Percentiles rank a stretch among this genome's conserved stretches.
These are phyloP conservation scores for Botia kubotai DNA, from an alignment of 2,797 vertebrate species.

Conservation along the genomic window DNA sequence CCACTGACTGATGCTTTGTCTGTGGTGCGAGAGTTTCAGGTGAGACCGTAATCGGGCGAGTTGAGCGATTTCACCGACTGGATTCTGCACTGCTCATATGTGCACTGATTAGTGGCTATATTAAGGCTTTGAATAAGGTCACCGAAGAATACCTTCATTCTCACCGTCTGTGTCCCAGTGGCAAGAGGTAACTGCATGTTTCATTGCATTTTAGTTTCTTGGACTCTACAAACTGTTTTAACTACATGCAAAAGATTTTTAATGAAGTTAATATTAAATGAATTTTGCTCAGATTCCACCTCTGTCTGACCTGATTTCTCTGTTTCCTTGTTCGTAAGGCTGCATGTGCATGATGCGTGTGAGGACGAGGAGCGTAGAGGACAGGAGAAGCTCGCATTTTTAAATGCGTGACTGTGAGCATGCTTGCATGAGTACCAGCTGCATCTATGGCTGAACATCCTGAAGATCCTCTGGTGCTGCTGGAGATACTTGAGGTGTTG, in stretches of 20 bases:
- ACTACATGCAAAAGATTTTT: conserved; percentile 1
- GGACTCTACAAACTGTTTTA: background rate
- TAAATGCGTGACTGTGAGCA: background rate
- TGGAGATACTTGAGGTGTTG: conserved; percentile 92
- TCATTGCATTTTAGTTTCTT: conserved; percentile 9
- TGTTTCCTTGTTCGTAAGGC: conserved; percentile 22
- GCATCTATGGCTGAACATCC: conserved; percentile 54
- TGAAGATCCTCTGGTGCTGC: conserved; percentile 88
- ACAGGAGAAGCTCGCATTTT: background rate
- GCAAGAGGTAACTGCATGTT: conserved; percentile 45
- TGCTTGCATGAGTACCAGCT: conserved; percentile 19
- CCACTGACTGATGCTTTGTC: conserved; percentile 6
- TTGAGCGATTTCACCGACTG: background rate
- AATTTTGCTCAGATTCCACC: background rate
- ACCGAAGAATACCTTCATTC: conserved; percentile 51
- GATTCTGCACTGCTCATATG: conserved; percentile 17
- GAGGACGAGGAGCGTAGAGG: background rate
- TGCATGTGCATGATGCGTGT: conserved; percentile 10
- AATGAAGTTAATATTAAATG: conserved; percentile 1
- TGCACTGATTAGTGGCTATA: conserved; percentile 52
- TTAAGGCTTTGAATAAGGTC: conserved; percentile 63
- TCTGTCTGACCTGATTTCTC: conserved; percentile 51
- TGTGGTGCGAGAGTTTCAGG: background rate
- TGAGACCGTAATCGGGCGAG: conserved; percentile 13
- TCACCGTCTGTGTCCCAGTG: conserved; percentile 27